These are phyloP conservation scores for Alligator mississippiensis DNA, from an alignment of 2,113 vertebrate species.

Conservation along the genomic window DNA sequence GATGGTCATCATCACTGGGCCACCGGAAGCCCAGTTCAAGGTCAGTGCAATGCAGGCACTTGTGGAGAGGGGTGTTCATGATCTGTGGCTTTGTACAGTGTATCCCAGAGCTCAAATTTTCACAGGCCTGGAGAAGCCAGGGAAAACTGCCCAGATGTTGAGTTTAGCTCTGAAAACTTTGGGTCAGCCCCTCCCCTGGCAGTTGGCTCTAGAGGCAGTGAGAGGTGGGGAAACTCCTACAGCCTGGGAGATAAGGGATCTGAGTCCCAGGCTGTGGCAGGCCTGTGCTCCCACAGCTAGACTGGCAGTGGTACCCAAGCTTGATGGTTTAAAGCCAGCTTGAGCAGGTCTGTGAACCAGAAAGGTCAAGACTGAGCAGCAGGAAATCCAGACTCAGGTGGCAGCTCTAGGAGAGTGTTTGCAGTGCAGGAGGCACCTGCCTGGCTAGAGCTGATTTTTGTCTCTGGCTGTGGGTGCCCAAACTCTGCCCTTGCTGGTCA, in stretches of 20 bases:
- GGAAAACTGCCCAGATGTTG: not conserved
- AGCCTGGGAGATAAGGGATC: no score
- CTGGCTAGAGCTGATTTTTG: not conserved
- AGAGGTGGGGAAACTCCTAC: no score
- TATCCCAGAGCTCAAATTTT: not conserved
- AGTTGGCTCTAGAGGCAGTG: no score
- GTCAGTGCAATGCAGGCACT: conserved; percentile 65
- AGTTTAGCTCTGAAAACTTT: not conserved
- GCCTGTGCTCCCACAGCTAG: no score
- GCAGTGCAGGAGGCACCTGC: no score
- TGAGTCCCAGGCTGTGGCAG: no score
- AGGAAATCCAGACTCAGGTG: no score
- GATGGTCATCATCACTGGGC: conserved; percentile 95
- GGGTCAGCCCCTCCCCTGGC: not conserved
- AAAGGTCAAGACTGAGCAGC: no score
- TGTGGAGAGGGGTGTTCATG: not conserved
- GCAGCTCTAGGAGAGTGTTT: no score
- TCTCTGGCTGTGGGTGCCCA: not conserved
- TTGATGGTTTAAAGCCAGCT: no score
- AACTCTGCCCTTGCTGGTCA: not conserved
- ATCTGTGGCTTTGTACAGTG: not conserved
- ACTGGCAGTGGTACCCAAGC: no score
- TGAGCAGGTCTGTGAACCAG: no score
- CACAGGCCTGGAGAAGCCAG: not conserved
- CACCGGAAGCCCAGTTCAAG: conserved; percentile 97